phyloP scores from a whole-genome alignment of 2,113 vertebrate species.

The Anhinga rufa region DNA sequence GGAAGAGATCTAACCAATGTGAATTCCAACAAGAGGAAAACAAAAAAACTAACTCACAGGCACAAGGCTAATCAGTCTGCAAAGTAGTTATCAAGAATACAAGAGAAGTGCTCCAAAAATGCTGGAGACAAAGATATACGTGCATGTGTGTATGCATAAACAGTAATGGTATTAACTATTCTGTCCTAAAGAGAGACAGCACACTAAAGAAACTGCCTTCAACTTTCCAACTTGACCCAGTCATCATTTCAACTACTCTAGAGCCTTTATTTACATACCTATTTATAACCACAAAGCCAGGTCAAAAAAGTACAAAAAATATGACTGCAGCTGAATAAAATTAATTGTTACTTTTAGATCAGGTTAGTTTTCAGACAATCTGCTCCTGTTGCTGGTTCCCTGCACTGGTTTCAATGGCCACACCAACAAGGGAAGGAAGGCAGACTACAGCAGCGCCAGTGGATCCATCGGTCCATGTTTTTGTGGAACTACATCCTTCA shows the following conservation, averaged over 20 bases:
- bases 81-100: neutral
- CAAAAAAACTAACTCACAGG: neutral
- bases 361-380: neutral
- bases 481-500: neutral
- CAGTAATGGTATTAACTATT: neutral
- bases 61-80: neutral
- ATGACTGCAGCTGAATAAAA: neutral
- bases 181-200: neutral
- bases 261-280: neutral
- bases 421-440: neutral
- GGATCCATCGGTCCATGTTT: neutral
- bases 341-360: neutral
- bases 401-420: neutral
- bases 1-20: neutral
- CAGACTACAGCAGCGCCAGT: neutral
- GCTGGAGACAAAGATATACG: neutral
- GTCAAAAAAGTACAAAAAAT: neutral
- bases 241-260: neutral
- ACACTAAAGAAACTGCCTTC: neutral
- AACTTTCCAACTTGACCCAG: neutral
- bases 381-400: neutral
- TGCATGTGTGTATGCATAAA: neutral
- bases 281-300: neutral
- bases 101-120: neutral
- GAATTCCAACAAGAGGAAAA: neutral